Evolutionary conservation across 2,797 vertebrate genomes (phyloP).

Genomic region (Megaceryle alcyon): DNA sequence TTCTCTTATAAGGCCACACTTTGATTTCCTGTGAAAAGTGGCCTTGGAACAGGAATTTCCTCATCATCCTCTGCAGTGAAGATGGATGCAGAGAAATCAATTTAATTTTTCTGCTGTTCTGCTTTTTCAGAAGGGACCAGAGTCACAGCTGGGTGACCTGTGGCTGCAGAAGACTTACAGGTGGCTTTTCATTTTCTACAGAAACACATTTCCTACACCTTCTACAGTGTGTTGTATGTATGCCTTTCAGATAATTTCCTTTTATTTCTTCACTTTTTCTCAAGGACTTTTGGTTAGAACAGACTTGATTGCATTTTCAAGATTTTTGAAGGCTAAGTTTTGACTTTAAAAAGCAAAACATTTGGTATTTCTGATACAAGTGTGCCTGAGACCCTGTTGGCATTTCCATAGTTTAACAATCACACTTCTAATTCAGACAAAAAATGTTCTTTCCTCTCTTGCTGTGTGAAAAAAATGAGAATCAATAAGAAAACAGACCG

Average conservation of each 20-base stretch:
- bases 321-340: conserved; percentile 45
- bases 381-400: background rate
- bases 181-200: background rate
- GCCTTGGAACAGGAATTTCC: conserved; percentile 69
- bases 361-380: background rate
- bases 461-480: conserved; percentile 30
- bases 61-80: background rate
- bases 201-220: background rate
- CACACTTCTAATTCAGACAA: background rate
- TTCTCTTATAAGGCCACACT: conserved; percentile 49
- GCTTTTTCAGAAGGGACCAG: background rate
- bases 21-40: conserved; percentile 62
- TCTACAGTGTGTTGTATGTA: background rate
- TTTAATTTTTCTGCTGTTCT: background rate
- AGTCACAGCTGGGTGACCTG: background rate
- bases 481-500: conserved; percentile 7
- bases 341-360: background rate
- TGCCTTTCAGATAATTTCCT: background rate
- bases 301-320: background rate
- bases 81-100: background rate
- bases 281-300: background rate
- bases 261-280: conserved; percentile 8
- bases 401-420: background rate
- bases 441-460: background rate
- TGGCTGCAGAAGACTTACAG: accelerated